Base-by-base conservation (phyloP, 2,888 invertebrate species). In the Mesorhabditis belari region DNA sequence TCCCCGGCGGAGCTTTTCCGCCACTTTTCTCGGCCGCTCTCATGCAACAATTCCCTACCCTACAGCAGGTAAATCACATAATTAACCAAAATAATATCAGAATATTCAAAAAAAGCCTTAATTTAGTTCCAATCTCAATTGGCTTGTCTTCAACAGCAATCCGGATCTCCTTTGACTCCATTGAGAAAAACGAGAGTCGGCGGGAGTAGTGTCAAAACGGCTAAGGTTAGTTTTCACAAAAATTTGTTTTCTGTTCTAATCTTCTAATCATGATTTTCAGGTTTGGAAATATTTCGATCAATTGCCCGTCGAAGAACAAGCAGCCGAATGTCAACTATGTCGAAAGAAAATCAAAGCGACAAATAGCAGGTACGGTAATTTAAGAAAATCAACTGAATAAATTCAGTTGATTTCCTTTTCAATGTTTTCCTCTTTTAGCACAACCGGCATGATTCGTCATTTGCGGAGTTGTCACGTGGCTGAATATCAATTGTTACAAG, bases 361-460 rank as follows among this genome's bases (percentile, higher is more conserved):
- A 2, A 79, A 79, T 58, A 77, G 77, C 67, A 78, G 77, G 77
- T n/a, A n/a, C n/a, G n/a, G n/a, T n/a, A n/a, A n/a, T n/a, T n/a
- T n/a, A n/a, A n/a, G n/a, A n/a, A n/a, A n/a, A n/a, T n/a, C n/a
- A n/a, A n/a, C n/a, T n/a, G n/a, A n/a, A n/a, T n/a, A n/a, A n/a
- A n/a, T n/a, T n/a, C n/a, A n/a, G n/a, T n/a, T n/a, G n/a, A n/a
- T n/a, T n/a, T n/a, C n/a, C n/a, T n/a, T n/a, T n/a, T n/a, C n/a
- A n/a, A n/a, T n/a, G n/a, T n/a, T n/a, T n/a, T 35, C 12, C n/a
- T 35, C n/a, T 69, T 77, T 61, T 66, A 77, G 79, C 72, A 79
- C 79, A 6, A 79, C 79, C n/a, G 79, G 79, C 52, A 79, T 79
- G 79, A 80, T 79, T 58, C 69, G 79, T 5, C 79, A 79, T 58